Base-by-base conservation (phyloP, 92 coral and sea anemone genomes). In the Palythoa caribaeorum region DNA sequence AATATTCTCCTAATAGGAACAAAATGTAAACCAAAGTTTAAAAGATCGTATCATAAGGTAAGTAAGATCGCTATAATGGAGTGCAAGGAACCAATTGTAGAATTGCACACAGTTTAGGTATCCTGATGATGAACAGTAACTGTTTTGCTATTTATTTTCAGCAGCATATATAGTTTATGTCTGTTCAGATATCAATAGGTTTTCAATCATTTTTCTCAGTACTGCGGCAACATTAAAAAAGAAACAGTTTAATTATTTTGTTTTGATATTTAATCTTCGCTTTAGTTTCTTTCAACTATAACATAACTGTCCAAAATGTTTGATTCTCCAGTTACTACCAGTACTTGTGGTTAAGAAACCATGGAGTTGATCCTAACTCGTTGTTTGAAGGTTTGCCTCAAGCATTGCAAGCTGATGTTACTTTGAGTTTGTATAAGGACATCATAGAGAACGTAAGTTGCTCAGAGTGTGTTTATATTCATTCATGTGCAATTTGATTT, bases 351-450 rank as follows among this genome's bases (percentile, higher is more conserved):
- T 81, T 93, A 51, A 80, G 98, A 70, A 95, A 93, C 77, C 90
- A 94, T 66, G 98, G 98, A 21, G 92, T 95, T 73, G 96, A 95
- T 52, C 92, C 98, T 0, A 90, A 90, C 62, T 93, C 96, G 2
- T 78, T 95, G 85, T 93, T 95, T 89, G 93, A 93, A 76, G 98
- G 98, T 1, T 77, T 95, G 37, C 98, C 98, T 44, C 83, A 92
- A 73, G 91, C 96, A 53, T 85, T 95, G 53, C 96, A 93, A 84
- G 98, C 92, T 36, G 98, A 93, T 74, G 91, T 95, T 35, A 87
- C 96, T 8, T 79, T 95, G 28, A 91, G 98, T 59, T 83, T 95
- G 37, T 95, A 95, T 87, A 92, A 95, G 69, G 96, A 93, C 71
- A 73, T 93, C 77, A 95, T 95, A 55, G 98, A 95, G 77, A 86